Evolutionary conservation across 2,888 invertebrate genomes (phyloP).

Genomic region (Sylvicola fuscatus): DNA sequence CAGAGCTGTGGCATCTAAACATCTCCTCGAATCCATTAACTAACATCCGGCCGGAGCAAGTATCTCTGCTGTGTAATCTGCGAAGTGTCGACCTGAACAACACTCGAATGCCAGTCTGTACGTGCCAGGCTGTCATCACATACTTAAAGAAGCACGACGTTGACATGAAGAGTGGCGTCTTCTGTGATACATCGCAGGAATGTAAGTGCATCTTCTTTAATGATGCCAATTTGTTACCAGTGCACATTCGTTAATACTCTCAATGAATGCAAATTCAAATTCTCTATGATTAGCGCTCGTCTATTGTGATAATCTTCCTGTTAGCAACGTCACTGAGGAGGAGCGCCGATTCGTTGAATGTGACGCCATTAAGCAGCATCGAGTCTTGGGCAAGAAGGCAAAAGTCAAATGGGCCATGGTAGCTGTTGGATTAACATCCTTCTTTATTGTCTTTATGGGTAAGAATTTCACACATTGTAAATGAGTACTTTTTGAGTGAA

Average conservation of each 20-base stretch:
- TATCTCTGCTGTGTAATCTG: conserved; percentile 40
- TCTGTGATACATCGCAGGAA: too few species aligned
- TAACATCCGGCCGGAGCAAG: conserved; percentile 24
- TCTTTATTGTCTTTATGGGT: conserved; percentile 5
- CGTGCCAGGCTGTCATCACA: conserved; percentile 18
- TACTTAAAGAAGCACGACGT: conserved; percentile 15
- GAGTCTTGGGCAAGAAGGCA: conserved; percentile 1
- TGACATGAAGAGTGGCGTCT: too few species aligned
- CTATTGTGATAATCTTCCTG: too few species aligned
- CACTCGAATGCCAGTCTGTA: conserved; percentile 15
- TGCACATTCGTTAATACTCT: too few species aligned
- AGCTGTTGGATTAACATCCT: neutral
- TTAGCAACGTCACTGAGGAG: too few species aligned
- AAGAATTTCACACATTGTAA: too few species aligned
- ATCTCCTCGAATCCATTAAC: conserved; percentile 36
- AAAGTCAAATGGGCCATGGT: conserved; percentile 4
- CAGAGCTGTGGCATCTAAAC: conserved; percentile 34
- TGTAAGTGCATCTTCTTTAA: too few species aligned
- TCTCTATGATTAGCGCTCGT: too few species aligned
- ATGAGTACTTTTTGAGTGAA: too few species aligned
- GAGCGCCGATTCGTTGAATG: conserved; percentile 1
- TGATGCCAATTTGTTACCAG: too few species aligned
- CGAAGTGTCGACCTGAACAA: conserved; percentile 30
- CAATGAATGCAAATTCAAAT: too few species aligned
- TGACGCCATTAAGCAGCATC: neutral